phyloP scores from a whole-genome alignment of 2,113 vertebrate species.

The Perca schrenkii region DNA sequence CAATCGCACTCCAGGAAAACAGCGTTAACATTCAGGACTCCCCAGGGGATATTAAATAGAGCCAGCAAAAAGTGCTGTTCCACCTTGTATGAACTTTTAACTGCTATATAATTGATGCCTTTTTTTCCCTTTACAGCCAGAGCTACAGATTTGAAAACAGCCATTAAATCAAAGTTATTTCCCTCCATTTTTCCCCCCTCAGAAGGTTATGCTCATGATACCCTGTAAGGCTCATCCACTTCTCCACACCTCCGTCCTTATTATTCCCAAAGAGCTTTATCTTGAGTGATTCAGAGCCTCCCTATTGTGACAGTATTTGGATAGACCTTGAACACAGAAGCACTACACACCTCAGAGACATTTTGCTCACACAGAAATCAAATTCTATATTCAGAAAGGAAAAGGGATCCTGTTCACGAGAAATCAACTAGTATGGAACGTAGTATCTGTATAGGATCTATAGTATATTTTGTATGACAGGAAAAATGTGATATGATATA shows the following conservation, averaged over 20 bases:
- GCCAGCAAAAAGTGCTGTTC: constrained; percentile 28
- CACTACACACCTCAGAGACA: neutral
- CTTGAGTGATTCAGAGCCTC: constrained; percentile 58
- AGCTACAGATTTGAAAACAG: constrained; percentile 43
- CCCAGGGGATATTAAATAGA: constrained; percentile 33
- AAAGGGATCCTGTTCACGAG: neutral
- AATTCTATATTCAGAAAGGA: constrained; percentile 5
- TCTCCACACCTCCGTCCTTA: constrained; percentile 38
- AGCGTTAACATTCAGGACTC: constrained; percentile 3
- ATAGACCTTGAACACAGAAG: constrained; percentile 26
- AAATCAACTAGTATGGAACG: neutral
- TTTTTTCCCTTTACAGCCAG: constrained; percentile 17
- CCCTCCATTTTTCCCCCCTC: constrained; percentile 2
- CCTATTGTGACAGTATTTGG: constrained; percentile 43
- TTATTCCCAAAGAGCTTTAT: constrained; percentile 35
- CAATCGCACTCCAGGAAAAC: constrained; percentile 34
- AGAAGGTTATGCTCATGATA: constrained; percentile 22
- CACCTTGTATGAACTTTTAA: constrained; percentile 42
- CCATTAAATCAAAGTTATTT: constrained; percentile 56
- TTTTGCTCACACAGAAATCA: constrained; percentile 27
- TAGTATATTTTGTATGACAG: neutral
- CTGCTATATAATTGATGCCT: constrained; percentile 47
- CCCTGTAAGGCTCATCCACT: constrained; percentile 36
- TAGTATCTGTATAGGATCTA: neutral
- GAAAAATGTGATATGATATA: neutral